A percentile compares a stretch with the other conserved stretches of the same genome.
These are phyloP conservation scores for Drosophila mojavensis DNA, from an alignment of 1,140 invertebrate genomes.

Conservation along the genomic window DNA sequence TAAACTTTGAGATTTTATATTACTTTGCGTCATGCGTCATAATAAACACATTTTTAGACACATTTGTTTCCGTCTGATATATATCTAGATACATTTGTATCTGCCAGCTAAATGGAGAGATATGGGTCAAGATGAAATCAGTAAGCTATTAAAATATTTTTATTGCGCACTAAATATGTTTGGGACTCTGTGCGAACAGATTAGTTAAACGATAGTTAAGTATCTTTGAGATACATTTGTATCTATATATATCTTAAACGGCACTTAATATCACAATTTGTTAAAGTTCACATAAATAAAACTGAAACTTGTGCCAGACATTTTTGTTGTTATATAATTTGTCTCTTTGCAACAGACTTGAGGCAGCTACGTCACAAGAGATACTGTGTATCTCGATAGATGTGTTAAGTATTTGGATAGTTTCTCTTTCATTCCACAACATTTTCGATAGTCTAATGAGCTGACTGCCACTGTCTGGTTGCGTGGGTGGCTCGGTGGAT, in stretches of 20 bases:
- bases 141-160: neutral
- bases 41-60: neutral
- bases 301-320: neutral
- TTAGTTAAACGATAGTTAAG: no score
- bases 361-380: conserved; percentile 3
- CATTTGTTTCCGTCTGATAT: neutral
- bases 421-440: neutral
- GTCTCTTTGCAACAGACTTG: conserved; percentile 1
- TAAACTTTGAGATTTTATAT: neutral
- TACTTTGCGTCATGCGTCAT: neutral
- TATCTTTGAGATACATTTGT: conserved; percentile 1
- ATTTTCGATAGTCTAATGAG: conserved; percentile 34
- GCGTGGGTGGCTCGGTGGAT: conserved; percentile 36
- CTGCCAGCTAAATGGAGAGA: neutral
- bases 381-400: neutral
- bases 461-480: conserved; percentile 20
- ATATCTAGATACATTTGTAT: neutral
- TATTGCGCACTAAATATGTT: neutral
- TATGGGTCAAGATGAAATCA: neutral
- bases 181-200: neutral
- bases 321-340: conserved; percentile 10
- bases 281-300: conserved; percentile 1
- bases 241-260: neutral
- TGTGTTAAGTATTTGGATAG: neutral
- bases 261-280: neutral